A percentile compares a stretch with the other conserved stretches of the same genome.
Evolutionary conservation across 2,888 invertebrate genomes (phyloP).

Genomic region (Perizoma affinitatum): DNA sequence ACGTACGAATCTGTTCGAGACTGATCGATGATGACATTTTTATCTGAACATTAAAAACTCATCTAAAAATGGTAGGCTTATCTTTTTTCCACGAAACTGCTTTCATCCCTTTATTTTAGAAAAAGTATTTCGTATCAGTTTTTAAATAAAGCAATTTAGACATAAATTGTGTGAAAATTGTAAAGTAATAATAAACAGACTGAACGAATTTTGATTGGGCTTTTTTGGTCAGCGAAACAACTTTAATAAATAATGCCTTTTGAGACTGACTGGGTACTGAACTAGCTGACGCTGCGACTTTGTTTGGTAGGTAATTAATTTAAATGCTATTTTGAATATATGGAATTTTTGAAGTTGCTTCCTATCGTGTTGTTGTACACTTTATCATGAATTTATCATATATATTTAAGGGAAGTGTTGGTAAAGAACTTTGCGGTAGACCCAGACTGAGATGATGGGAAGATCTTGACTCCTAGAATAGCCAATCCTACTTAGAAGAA

Average conservation of each 20-base stretch:
- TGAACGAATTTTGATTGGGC: slow-evolving; percentile 21
- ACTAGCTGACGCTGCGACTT: background rate
- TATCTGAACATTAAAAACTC: background rate
- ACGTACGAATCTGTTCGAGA: too few relatives aligned
- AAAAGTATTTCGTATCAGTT: slow-evolving; percentile 8
- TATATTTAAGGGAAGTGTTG: too few relatives aligned
- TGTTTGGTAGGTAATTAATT: background rate
- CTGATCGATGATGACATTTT: background rate
- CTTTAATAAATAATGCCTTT: slow-evolving; percentile 19
- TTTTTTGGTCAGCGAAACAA: slow-evolving; percentile 22
- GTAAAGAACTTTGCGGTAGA: too few relatives aligned
- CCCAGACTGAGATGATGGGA: too few relatives aligned
- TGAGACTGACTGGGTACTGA: background rate
- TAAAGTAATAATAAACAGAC: slow-evolving; percentile 18
- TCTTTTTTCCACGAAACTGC: background rate
- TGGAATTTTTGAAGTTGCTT: too few relatives aligned
- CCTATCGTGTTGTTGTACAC: too few relatives aligned
- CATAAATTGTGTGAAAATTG: slow-evolving; percentile 26
- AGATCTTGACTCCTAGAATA: too few relatives aligned
- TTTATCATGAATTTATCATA: too few relatives aligned
- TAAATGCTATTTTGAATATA: too few relatives aligned
- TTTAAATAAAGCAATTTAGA: slow-evolving; percentile 13
- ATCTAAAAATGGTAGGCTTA: background rate
- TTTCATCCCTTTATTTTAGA: slow-evolving; percentile 1
- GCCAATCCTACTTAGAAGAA: too few relatives aligned